phyloP scores from a whole-genome alignment of 2,888 invertebrate genomes.

The Hofmannophila pseudospretella region DNA sequence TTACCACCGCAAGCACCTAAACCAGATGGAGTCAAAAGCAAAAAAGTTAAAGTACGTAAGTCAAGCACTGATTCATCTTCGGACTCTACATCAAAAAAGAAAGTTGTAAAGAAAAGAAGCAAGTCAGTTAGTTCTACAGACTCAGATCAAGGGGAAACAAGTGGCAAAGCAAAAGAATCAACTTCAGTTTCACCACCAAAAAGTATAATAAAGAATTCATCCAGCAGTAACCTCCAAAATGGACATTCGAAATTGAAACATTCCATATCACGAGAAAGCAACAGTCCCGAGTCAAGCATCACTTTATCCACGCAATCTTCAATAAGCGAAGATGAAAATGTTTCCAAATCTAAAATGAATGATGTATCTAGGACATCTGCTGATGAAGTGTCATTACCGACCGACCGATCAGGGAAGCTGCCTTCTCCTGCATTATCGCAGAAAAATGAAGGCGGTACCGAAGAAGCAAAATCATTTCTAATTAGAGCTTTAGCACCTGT shows the following conservation, averaged over 20 bases:
- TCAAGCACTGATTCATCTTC: constrained; percentile 58
- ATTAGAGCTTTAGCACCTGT: constrained; percentile 86
- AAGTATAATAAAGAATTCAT: constrained; percentile 34
- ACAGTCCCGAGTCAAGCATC: constrained; percentile 67
- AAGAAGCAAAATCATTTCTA: constrained; percentile 84
- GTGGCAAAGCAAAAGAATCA: constrained; percentile 31
- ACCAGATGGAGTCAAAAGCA: constrained; percentile 50
- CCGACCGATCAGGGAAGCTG: constrained; percentile 71
- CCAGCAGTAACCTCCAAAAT: constrained; percentile 43
- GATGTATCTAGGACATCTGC: constrained; percentile 76
- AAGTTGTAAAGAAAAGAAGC: constrained; percentile 57
- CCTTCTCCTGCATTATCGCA: constrained; percentile 70
- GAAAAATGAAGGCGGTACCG: constrained; percentile 64
- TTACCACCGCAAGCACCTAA: constrained; percentile 73
- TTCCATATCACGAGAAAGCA: constrained; percentile 62
- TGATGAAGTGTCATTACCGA: constrained; percentile 76
- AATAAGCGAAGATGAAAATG: constrained; percentile 65
- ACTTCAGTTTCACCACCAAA: constrained; percentile 33
- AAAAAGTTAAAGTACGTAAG: constrained; percentile 60
- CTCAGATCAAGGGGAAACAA: constrained; percentile 53
- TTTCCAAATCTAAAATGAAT: constrained; percentile 49
- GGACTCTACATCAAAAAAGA: constrained; percentile 56
- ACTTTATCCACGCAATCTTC: constrained; percentile 74
- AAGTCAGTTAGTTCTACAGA: constrained; percentile 68
- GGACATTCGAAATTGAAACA: constrained; percentile 48